These are phyloP conservation scores for Branchipolynoe longqiensis DNA, from an alignment of 2,888 invertebrate genomes.

Conservation along the genomic window DNA sequence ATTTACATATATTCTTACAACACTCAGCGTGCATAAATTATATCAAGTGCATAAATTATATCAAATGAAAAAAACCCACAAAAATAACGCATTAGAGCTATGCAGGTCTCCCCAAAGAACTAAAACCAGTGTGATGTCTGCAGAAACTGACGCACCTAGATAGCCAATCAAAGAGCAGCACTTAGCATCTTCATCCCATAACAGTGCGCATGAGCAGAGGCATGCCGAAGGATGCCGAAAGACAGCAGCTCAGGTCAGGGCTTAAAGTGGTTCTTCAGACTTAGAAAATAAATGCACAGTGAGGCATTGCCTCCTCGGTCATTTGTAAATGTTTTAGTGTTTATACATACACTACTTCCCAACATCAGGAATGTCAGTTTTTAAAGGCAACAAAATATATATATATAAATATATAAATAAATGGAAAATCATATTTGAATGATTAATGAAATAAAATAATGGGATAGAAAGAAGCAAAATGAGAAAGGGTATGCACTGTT, in stretches of 20 bases:
- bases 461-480: no score
- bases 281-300: background rate
- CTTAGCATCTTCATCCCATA: slow-evolving; percentile 23
- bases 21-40: slow-evolving; percentile 34
- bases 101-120: background rate
- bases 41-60: background rate
- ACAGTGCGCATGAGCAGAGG: background rate
- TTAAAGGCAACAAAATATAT: no score
- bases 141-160: background rate
- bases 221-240: no score
- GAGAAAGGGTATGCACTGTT: no score
- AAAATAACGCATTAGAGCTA: background rate
- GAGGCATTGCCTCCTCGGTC: background rate
- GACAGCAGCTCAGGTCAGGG: slow-evolving; percentile 10
- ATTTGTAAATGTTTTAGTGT: slow-evolving; percentile 5
- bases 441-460: background rate
- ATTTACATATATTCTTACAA: slow-evolving; percentile 28
- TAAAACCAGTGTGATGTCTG: background rate
- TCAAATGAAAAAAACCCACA: background rate
- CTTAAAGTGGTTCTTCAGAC: background rate
- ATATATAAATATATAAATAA: no score
- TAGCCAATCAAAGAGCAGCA: background rate
- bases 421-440: slow-evolving; percentile 5
- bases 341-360: slow-evolving; percentile 51
- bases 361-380: slow-evolving; percentile 40